phyloP scores from a whole-genome alignment of 1,140 invertebrate genomes.

The Solen grandis region DNA sequence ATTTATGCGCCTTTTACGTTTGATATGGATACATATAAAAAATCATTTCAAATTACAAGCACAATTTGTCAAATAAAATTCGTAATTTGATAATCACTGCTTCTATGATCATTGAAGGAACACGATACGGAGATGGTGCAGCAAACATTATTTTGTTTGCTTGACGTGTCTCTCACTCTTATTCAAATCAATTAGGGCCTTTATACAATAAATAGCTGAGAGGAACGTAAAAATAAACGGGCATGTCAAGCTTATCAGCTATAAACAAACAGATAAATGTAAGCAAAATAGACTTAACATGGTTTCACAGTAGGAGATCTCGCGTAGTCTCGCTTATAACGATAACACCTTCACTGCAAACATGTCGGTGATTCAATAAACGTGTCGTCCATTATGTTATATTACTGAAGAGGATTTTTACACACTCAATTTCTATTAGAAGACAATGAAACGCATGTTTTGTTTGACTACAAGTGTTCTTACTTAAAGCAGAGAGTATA shows the following conservation, averaged over 20 bases:
- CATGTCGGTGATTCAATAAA: no score
- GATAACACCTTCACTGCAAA: no score
- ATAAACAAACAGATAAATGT: background rate
- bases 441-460: no score
- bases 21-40: no score
- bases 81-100: background rate
- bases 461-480: background rate
- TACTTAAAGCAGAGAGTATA: background rate
- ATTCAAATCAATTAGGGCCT: background rate
- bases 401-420: background rate
- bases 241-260: background rate
- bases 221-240: background rate
- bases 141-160: background rate
- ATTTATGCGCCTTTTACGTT: no score
- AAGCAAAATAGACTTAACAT: background rate
- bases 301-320: background rate
- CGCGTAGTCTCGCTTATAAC: background rate
- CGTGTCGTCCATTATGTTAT: background rate
- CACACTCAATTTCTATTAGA: background rate
- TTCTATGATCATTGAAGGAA: background rate
- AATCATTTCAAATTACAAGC: no score
- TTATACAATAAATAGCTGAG: background rate
- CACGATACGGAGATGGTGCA: background rate
- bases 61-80: no score
- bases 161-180: background rate